phyloP scores from a whole-genome alignment of 2,797 vertebrate genomes.

The Rhodeus uyekii region DNA sequence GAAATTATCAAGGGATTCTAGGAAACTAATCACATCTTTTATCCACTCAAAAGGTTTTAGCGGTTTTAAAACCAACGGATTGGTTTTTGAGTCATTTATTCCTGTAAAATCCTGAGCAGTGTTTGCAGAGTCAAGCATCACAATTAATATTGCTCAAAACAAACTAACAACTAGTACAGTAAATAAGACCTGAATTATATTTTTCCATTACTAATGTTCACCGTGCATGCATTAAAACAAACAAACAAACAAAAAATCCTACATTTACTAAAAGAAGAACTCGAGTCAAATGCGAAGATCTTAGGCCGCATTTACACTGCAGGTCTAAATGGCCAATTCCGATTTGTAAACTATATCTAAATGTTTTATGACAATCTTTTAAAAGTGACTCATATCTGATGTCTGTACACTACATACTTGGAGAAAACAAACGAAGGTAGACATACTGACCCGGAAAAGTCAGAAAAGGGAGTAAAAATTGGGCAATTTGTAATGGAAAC shows the following conservation, averaged over 20 bases:
- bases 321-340: background rate
- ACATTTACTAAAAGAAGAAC: background rate
- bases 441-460: background rate
- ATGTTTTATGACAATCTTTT: background rate
- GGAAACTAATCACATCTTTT: background rate
- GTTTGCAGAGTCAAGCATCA: background rate
- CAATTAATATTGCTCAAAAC: background rate
- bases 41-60: background rate
- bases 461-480: background rate
- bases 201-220: background rate
- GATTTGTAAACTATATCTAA: background rate
- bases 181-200: background rate
- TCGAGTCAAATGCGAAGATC: background rate
- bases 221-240: background rate
- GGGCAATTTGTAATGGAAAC: background rate
- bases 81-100: background rate
- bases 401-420: background rate
- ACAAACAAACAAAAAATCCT: background rate
- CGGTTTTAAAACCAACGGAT: background rate
- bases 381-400: background rate
- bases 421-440: background rate
- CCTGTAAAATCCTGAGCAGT: background rate
- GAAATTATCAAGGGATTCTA: slow-evolving; percentile 9
- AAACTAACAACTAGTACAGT: background rate
- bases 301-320: background rate